Evolutionary conservation across 1,140 invertebrate genomes (phyloP), one percentile per base, ranked within the genome.

Genomic region (Monomorium pharaonis): DNA sequence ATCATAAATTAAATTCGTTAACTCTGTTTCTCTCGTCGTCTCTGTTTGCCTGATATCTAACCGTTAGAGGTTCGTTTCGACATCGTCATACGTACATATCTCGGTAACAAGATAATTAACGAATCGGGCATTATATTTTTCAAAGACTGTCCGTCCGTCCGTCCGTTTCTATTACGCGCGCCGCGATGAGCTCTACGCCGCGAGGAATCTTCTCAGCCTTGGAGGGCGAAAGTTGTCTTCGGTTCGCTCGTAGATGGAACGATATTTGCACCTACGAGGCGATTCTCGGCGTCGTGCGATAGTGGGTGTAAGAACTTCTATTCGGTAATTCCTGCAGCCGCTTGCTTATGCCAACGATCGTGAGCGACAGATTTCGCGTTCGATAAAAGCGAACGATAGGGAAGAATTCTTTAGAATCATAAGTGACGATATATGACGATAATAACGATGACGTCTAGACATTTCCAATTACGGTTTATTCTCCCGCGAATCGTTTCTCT

Each of bases 141-240:
- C 86, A 90, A 86, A 84, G 89, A 83, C 69, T 70, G 84, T 74
- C 58, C 76, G 84, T 74, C 58, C 80, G 81, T 77, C 42, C 51
- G 30, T 77, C 56, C 86, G 84, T 91, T 80, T 89, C 86, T 75
- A 92, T 91, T 93, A 92, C 88, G 86, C 90, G 92, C 87, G 88
- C 90, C 84, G 88, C 87, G 90, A 92, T 86, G 91, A 89, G 86
- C 63, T 86, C 86, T n/a, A 49, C 30, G 88, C 86, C 78, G 60
- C 74, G 86, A 92, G 88, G 92, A 94, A 92, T 93, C 93, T 94
- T 94, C 93, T 93, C 94, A 94, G 94, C 94, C 94, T 94, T 94
- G 94, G 92, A 92, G 94, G 93, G 93, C 94, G 94, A 94, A 94
- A 94, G 94, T 94, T 94, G 93, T 93, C 92, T 93, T 89, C 88